Evolutionary conservation across 2,113 vertebrate species (phyloP).

Genomic region (Emydura subglobosa): DNA sequence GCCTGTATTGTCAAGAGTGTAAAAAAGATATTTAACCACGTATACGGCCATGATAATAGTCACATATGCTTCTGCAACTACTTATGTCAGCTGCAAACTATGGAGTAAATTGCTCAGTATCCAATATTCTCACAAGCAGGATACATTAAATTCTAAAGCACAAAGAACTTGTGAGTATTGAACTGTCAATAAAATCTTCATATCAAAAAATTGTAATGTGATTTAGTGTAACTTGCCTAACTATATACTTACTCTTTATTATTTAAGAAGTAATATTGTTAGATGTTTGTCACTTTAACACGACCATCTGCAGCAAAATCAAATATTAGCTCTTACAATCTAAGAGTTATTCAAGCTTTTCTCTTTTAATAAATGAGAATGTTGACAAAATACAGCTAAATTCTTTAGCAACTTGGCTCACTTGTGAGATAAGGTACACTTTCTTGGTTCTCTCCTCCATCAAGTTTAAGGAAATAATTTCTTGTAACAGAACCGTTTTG

Average conservation of each 20-base stretch:
- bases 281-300: background rate
- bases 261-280: background rate
- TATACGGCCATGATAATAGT: background rate
- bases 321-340: background rate
- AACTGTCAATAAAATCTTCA: background rate
- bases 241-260: background rate
- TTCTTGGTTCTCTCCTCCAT: background rate
- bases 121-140: background rate
- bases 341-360: background rate
- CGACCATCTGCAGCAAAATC: background rate
- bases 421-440: background rate
- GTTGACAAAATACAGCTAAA: background rate
- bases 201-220: accelerated
- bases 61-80: background rate
- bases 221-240: background rate
- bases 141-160: background rate
- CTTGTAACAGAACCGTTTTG: background rate
- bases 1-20: background rate
- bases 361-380: background rate
- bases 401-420: background rate
- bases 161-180: background rate
- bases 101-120: background rate
- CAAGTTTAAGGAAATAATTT: background rate
- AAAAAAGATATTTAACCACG: background rate
- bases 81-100: background rate